phyloP scores from a whole-genome alignment of 2,888 invertebrate genomes.

The Rhamnusium bicolor region DNA sequence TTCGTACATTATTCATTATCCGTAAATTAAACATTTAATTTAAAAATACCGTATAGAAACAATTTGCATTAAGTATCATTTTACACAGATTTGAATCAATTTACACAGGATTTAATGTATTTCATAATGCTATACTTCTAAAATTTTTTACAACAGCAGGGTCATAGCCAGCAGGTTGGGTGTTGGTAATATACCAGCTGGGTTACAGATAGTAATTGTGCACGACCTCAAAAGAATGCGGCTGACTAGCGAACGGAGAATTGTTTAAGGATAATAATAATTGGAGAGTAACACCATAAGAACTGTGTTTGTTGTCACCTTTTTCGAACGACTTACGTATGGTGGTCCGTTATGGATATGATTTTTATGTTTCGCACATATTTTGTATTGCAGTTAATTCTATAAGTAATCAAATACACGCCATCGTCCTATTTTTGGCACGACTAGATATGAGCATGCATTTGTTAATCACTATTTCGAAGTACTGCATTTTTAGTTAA shows the following conservation, averaged over 20 bases:
- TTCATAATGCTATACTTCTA: constrained; percentile 21
- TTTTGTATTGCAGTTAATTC: too few species aligned
- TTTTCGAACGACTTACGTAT: too few species aligned
- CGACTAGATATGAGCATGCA: too few species aligned
- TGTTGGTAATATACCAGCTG: constrained; percentile 27
- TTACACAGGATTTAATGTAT: constrained; percentile 22
- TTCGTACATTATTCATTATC: background rate
- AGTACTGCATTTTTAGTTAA: too few species aligned
- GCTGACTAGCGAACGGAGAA: background rate
- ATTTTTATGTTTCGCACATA: too few species aligned
- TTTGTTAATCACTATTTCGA: too few species aligned
- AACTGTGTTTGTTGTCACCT: too few species aligned
- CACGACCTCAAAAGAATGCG: constrained; percentile 20
- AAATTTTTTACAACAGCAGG: constrained; percentile 22
- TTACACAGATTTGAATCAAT: constrained; percentile 27
- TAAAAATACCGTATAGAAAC: constrained; percentile 2
- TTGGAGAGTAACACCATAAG: too few species aligned
- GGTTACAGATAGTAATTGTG: constrained; percentile 15
- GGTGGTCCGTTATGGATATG: too few species aligned
- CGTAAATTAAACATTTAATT: constrained; percentile 8
- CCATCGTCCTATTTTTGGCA: too few species aligned
- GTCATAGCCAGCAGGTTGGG: constrained; percentile 31
- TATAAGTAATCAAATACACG: too few species aligned
- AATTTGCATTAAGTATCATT: constrained; percentile 26
- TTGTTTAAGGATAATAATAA: background rate